Base-by-base conservation (phyloP, 2,797 vertebrate genomes). In the Pangasius macronema region DNA sequence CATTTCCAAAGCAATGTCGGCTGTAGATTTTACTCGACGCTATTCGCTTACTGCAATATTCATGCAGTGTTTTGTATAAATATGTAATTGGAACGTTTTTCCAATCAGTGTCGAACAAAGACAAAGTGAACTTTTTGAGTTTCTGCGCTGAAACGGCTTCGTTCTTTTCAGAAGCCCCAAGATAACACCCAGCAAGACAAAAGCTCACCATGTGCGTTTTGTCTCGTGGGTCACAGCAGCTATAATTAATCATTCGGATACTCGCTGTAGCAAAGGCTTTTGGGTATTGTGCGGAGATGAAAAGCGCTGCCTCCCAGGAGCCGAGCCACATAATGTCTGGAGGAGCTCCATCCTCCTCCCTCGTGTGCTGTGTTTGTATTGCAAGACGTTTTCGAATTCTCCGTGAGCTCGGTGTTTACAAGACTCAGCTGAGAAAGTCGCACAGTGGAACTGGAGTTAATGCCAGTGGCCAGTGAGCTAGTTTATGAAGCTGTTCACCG, bases 191-290 rank as follows among this genome's bases (percentile, higher is more conserved):
- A 80, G 79, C 39, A 73, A 85, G 33, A 85, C 83, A 81, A 88
- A 86, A 86, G 84, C 57, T 63, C 61, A 18, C 81, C 30, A 27
- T 80, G 68, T 53, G 49, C 14, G 22, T 57, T 82, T 53, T 49
- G 84, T 89, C 91, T 92, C 90, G 85, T 86, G 90, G 90, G 91
- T 88, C 33, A 76, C 90, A 84, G 85, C 65, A 87, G 88, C 68
- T 86, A 67, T 73, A 39, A 85, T 83, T 65, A 86, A 85, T 51
- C 88, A 85, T 87, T 91, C 85, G 20, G 18, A 22, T 27, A 30
- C 14, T 49, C 42, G n/a, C 63, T 81, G 86, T 87, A 90, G 83
- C 61, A 89, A 77, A 22, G 67, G 10, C 86, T 72, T 67, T 77
- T 61, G 63, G 79, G 65, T 86, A 82, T 86, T 88, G 82, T 75